Evolutionary conservation across 2,888 invertebrate genomes (phyloP).

Genomic region (Mimumesa dahlbomi): DNA sequence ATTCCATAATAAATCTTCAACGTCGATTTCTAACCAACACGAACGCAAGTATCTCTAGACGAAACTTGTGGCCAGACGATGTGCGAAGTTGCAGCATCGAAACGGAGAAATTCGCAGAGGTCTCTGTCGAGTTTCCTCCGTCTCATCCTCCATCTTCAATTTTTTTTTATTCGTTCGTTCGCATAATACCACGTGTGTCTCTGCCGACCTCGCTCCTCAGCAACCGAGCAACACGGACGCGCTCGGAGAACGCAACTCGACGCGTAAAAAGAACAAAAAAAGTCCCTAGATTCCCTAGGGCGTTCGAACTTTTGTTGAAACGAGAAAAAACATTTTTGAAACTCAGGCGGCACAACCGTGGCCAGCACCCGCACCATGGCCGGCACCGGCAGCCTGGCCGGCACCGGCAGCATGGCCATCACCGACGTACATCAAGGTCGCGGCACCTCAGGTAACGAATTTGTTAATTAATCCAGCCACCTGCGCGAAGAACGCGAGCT

Average conservation of each 20-base stretch:
- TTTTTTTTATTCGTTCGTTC: neutral
- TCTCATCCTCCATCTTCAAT: conserved; percentile 7
- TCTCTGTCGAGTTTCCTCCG: neutral
- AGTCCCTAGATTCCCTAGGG: no score
- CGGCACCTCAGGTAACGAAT: conserved; percentile 43
- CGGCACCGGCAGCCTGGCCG: conserved; percentile 42
- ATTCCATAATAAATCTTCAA: no score
- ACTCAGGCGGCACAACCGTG: conserved; percentile 63
- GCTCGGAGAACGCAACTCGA: conserved; percentile 53
- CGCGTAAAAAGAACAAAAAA: conserved; percentile 19
- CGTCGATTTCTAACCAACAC: no score
- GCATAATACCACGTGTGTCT: neutral
- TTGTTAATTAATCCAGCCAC: no score
- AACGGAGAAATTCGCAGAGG: neutral
- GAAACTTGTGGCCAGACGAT: conserved; percentile 15
- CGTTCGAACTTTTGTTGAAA: conserved; percentile 13
- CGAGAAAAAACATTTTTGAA: conserved; percentile 46
- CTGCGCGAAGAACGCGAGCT: no score
- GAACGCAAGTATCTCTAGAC: conserved; percentile 24
- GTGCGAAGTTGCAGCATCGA: neutral
- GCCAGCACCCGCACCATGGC: conserved; percentile 50
- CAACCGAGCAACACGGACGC: conserved; percentile 53
- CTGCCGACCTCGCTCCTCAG: conserved; percentile 5
- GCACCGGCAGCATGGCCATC: conserved; percentile 46
- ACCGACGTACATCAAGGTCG: conserved; percentile 44